These are phyloP conservation scores for Calephelis virginiensis DNA, from an alignment of 1,140 invertebrate species.

Conservation along the genomic window DNA sequence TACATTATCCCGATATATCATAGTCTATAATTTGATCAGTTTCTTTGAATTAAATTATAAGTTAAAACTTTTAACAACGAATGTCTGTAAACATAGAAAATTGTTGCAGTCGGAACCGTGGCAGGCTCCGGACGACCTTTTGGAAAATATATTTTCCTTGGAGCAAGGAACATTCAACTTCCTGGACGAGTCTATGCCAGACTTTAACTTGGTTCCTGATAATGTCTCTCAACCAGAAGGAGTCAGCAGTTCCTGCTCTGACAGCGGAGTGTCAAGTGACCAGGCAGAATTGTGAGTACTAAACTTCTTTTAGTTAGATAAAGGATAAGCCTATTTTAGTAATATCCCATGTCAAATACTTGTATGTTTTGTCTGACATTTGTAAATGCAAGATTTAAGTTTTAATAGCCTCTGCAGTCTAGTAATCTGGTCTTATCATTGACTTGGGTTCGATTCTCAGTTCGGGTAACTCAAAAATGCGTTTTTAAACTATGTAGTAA, in stretches of 20 bases:
- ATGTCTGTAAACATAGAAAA: not conserved
- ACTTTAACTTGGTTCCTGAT: constrained; percentile 54
- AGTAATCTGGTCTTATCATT: no score
- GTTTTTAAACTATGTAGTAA: no score
- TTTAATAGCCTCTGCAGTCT: no score
- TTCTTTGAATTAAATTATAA: no score
- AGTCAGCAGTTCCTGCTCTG: constrained; percentile 68
- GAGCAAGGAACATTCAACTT: constrained; percentile 70
- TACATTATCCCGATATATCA: no score
- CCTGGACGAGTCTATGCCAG: constrained; percentile 63
- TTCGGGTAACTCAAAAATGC: no score
- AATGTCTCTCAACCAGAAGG: constrained; percentile 50
- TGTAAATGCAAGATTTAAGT: no score
- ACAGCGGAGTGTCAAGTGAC: constrained; percentile 76
- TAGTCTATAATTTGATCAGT: no score
- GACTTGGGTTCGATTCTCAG: no score
- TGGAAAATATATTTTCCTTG: constrained; percentile 75
- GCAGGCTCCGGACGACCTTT: constrained; percentile 64
- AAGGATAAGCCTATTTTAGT: not conserved
- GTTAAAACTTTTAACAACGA: no score
- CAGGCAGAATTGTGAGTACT: constrained; percentile 73
- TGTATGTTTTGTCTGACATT: no score
- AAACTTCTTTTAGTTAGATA: not conserved
- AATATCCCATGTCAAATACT: no score
- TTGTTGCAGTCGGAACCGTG: constrained; percentile 62